These are phyloP conservation scores for Ochotona princeps DNA, from an alignment of 2,113 vertebrate species.

Conservation along the genomic window DNA sequence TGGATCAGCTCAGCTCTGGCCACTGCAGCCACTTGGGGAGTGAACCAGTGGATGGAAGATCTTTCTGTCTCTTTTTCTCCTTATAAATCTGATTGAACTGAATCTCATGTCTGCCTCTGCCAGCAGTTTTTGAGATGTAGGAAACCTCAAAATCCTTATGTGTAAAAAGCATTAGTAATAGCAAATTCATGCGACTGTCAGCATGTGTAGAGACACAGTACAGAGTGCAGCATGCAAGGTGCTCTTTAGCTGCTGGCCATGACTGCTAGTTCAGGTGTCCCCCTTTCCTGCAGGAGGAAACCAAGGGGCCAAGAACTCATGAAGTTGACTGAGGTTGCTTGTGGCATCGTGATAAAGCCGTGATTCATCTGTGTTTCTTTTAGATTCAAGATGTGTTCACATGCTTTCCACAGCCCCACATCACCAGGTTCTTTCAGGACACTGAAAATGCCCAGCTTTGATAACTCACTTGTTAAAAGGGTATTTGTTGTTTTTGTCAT, in stretches of 20 bases:
- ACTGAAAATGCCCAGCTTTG: not conserved
- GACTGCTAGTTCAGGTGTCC: not conserved
- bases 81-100: too few relatives aligned
- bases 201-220: not conserved
- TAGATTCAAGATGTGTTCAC: not conserved
- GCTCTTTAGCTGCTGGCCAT: not conserved
- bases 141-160: not conserved
- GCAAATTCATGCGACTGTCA: not conserved
- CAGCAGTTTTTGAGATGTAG: not conserved
- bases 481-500: not conserved
- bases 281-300: not conserved
- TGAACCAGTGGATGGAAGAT: too few relatives aligned
- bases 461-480: not conserved
- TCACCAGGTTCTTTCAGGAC: not conserved
- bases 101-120: not conserved
- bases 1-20: too few relatives aligned
- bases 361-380: not conserved
- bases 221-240: not conserved
- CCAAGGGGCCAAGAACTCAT: not conserved
- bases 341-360: not conserved
- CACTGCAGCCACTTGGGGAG: too few relatives aligned
- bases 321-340: not conserved
- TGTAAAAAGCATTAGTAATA: not conserved
- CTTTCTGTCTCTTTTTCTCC: too few relatives aligned
- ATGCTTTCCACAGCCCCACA: not conserved